Evolutionary conservation across 2,797 vertebrate genomes (phyloP).

Genomic region (Rousettus madagascariensis): DNA sequence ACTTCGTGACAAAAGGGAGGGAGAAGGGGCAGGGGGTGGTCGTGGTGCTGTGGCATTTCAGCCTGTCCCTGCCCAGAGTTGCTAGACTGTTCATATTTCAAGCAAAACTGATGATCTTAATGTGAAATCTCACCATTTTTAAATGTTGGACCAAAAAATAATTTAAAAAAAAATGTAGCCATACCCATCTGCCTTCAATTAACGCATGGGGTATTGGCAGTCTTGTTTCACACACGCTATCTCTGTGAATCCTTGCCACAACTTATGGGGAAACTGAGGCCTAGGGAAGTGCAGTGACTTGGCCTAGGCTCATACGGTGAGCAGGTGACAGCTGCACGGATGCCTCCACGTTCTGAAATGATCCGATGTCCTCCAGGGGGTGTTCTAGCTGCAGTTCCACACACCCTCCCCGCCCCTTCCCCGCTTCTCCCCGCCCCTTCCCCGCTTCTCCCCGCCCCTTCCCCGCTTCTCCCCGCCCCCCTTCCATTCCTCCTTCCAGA

Average conservation of each 20-base stretch:
- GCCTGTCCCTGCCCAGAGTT: not conserved
- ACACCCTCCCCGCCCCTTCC: too few relatives aligned
- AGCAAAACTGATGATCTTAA: not conserved
- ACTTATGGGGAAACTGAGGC: not conserved
- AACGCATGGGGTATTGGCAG: not conserved
- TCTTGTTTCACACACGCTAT: rapidly evolving
- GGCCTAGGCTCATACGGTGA: too few relatives aligned
- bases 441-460: too few relatives aligned
- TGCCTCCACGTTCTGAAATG: not conserved
- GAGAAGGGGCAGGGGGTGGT: rapidly evolving
- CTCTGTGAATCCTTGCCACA: not conserved
- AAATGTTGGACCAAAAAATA: not conserved
- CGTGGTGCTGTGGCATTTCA: rapidly evolving
- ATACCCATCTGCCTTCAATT: not conserved
- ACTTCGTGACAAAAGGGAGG: not conserved
- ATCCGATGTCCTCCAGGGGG: not conserved
- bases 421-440: rapidly evolving
- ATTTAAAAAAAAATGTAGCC: not conserved
- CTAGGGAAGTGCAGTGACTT: not conserved
- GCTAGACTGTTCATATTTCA: not conserved
- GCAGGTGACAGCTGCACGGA: not conserved
- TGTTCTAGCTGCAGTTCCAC: not conserved
- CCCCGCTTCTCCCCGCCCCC: rapidly evolving
- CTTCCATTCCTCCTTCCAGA: too few relatives aligned
- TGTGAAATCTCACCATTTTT: not conserved